Evolutionary conservation across 2,888 invertebrate species (phyloP).

Genomic region (Clitarchus hookeri): DNA sequence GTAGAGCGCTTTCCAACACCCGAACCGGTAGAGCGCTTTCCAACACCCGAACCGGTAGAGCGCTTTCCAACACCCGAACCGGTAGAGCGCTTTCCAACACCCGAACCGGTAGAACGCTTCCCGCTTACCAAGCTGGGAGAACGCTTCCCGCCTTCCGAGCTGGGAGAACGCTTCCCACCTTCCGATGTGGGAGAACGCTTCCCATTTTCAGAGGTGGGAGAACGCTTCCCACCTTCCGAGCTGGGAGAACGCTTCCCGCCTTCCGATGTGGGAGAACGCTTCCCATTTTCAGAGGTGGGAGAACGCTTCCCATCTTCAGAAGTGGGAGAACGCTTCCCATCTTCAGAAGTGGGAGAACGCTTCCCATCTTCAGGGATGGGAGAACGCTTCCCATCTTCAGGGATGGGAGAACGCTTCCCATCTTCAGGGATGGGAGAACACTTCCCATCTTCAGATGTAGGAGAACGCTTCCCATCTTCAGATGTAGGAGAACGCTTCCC

Average conservation of each 20-base stretch:
- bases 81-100: neutral
- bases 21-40: neutral
- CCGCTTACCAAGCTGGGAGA: neutral
- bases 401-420: too few species aligned
- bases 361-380: too few species aligned
- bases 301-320: neutral
- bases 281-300: neutral
- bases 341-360: neutral
- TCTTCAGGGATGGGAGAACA: too few species aligned
- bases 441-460: too few species aligned
- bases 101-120: neutral
- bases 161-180: neutral
- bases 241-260: neutral
- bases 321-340: neutral
- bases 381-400: too few species aligned
- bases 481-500: too few species aligned
- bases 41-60: neutral
- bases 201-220: neutral
- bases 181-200: neutral
- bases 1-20: neutral
- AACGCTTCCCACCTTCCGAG: neutral
- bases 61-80: neutral
- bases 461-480: too few species aligned
- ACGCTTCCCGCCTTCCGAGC: neutral
- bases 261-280: neutral